A percentile compares a stretch with the other conserved stretches of the same genome.
phyloP scores from a whole-genome alignment of 2,797 vertebrate species.

The Simalia tracyae region DNA sequence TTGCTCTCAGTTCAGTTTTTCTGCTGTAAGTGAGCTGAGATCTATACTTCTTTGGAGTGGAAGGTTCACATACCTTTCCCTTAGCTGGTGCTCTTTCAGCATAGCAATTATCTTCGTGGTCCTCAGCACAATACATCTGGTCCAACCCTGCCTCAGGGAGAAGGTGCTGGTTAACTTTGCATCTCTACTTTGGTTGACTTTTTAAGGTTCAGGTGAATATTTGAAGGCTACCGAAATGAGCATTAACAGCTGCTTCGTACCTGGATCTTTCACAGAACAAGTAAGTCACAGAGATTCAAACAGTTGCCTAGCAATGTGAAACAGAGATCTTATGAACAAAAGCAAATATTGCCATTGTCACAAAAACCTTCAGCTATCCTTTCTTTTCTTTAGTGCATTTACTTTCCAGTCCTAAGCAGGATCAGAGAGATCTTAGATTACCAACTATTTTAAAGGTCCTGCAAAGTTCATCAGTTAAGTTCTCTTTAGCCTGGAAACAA shows the following conservation, averaged over 20 bases:
- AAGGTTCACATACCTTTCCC: neutral
- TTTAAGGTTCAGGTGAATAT: neutral
- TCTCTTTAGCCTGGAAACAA: neutral
- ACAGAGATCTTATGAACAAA: slow-evolving; percentile 19
- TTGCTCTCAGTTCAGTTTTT: neutral
- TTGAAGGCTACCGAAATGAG: neutral
- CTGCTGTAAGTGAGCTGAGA: neutral
- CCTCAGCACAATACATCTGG: neutral
- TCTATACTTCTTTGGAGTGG: neutral
- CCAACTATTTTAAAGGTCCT: too few relatives aligned
- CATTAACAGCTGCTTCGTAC: neutral
- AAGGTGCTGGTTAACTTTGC: fast-evolving
- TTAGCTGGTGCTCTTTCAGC: neutral
- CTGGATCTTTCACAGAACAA: neutral
- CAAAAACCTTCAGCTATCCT: neutral
- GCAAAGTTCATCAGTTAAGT: neutral
- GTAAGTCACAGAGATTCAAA: neutral
- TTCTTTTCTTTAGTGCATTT: neutral
- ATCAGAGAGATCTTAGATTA: neutral
- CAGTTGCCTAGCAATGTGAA: slow-evolving; percentile 20
- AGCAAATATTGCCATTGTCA: neutral
- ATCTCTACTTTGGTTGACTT: neutral
- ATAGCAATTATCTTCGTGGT: neutral
- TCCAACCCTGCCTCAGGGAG: neutral
- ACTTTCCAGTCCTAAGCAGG: neutral